Percentiles rank a stretch among this genome's conserved stretches.
phyloP scores from a whole-genome alignment of 2,888 invertebrate genomes.

The Acanthosepion esculentum region DNA sequence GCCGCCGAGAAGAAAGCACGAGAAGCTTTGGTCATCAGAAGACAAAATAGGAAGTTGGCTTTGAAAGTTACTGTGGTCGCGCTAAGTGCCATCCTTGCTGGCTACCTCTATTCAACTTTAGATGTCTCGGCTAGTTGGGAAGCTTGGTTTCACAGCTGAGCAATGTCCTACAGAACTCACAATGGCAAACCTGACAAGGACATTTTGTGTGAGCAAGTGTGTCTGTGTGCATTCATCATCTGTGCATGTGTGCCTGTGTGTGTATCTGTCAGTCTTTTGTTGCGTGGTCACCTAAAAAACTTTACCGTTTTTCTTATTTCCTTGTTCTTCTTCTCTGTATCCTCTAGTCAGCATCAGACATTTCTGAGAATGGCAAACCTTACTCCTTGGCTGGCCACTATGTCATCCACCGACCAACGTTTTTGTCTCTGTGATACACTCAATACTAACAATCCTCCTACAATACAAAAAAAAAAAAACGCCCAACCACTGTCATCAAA shows the following conservation, averaged over 20 bases:
- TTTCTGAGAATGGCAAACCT: neutral
- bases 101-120: neutral
- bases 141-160: conserved; percentile 33
- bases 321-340: no score
- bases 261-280: neutral
- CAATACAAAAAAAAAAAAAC: neutral
- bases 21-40: conserved; percentile 8
- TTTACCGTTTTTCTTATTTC: neutral
- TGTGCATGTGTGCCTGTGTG: neutral
- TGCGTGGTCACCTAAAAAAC: neutral
- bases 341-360: neutral
- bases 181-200: neutral
- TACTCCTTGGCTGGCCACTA: conserved; percentile 14
- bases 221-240: neutral
- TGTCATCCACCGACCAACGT: conserved; percentile 16
- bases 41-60: neutral
- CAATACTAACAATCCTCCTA: neutral
- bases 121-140: neutral
- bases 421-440: conserved; percentile 1
- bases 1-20: conserved; percentile 22
- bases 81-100: conserved; percentile 37
- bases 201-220: neutral
- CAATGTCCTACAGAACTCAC: neutral
- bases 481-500: neutral
- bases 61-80: conserved; percentile 39